A percentile compares a stretch with the other conserved stretches of the same genome.
These are phyloP conservation scores for Cacatua alba DNA, from an alignment of 2,113 vertebrate genomes.

Conservation along the genomic window DNA sequence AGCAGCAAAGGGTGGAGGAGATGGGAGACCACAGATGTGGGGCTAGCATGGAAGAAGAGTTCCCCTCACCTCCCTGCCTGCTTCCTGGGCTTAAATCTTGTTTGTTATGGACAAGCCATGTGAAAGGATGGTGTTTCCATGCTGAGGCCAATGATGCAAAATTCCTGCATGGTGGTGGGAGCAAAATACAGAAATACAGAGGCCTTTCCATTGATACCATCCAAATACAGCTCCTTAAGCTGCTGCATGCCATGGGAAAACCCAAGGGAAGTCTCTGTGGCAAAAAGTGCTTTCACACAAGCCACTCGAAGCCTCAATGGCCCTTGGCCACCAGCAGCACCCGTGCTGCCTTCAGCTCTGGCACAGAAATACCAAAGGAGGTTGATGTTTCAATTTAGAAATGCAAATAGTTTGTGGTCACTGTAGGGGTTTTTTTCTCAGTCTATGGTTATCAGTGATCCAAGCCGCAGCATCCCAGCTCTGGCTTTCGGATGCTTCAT, in stretches of 20 bases:
- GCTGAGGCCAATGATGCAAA: neutral
- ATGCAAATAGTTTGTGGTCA: neutral
- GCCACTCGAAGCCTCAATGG: neutral
- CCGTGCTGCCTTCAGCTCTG: neutral
- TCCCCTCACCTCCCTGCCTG: neutral
- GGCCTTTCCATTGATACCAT: neutral
- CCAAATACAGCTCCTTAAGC: neutral
- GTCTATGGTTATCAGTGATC: neutral
- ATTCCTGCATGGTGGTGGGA: neutral
- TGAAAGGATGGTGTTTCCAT: neutral
- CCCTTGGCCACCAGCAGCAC: neutral
- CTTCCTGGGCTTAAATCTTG: neutral
- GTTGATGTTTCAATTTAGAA: neutral
- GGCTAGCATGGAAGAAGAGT: neutral
- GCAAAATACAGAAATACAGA: neutral
- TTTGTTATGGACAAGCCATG: neutral
- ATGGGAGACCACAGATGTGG: neutral
- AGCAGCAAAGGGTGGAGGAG: neutral
- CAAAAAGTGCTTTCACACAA: neutral
- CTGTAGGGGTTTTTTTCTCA: neutral
- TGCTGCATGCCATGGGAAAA: fast-evolving
- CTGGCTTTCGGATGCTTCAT: neutral
- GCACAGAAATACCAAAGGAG: neutral
- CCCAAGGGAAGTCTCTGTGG: neutral
- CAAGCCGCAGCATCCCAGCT: neutral